phyloP scores from a whole-genome alignment of 2,888 invertebrate species.

The Serripes groenlandicus region DNA sequence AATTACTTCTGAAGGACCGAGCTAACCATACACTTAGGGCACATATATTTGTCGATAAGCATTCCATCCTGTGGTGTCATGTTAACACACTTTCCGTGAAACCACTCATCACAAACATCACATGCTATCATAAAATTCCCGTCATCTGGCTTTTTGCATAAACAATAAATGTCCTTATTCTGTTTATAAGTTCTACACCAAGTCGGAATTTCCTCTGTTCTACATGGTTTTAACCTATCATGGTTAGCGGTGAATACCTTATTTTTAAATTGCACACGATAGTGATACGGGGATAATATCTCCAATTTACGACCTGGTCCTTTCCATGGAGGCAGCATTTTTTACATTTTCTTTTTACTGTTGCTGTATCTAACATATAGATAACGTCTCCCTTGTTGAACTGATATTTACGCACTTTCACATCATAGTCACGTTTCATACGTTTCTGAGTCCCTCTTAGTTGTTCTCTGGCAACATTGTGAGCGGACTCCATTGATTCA shows the following conservation, averaged over 20 bases:
- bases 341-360: not conserved
- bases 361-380: slow-evolving; percentile 36
- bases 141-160: slow-evolving; percentile 3
- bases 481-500: slow-evolving; percentile 18
- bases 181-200: not conserved
- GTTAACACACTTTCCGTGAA: slow-evolving; percentile 25
- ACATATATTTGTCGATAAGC: slow-evolving; percentile 5
- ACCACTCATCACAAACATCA: slow-evolving; percentile 26
- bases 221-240: slow-evolving; percentile 41
- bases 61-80: slow-evolving; percentile 1
- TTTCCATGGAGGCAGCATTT: slow-evolving; percentile 50
- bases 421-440: slow-evolving; percentile 44
- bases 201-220: slow-evolving; percentile 16
- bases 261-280: slow-evolving; percentile 24
- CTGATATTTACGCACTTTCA: not conserved
- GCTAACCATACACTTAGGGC: not conserved
- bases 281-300: slow-evolving; percentile 36
- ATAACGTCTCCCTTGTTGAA: slow-evolving; percentile 41
- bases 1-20: not conserved
- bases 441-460: slow-evolving; percentile 6
- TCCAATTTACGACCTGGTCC: slow-evolving; percentile 40
- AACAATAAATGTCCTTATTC: not conserved
- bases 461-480: slow-evolving; percentile 32
- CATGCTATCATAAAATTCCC: slow-evolving; percentile 10
- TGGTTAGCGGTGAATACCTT: slow-evolving; percentile 19